Evolutionary conservation across 30 jellyfish, hydroid and myxozoan genomes (phyloP).

Genomic region (Turritopsis dohrnii): DNA sequence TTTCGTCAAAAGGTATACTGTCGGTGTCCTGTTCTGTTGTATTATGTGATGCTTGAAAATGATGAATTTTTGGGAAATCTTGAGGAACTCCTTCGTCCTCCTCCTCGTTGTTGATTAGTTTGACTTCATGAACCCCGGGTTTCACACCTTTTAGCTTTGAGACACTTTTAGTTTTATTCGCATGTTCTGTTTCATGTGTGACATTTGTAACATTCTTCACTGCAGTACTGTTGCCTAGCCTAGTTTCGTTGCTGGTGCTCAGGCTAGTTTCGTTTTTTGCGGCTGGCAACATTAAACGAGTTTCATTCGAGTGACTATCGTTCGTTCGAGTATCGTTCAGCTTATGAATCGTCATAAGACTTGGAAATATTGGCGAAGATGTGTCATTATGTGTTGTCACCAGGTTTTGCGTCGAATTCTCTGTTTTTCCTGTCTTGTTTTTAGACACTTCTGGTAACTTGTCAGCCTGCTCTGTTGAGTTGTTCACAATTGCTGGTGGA

Average conservation of each 20-base stretch:
- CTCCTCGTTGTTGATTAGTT: background rate
- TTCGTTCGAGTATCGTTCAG: background rate
- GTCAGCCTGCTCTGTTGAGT: background rate
- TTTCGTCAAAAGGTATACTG: slow-evolving; percentile 1
- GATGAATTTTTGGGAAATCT: background rate
- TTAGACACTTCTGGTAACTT: slow-evolving; percentile 4
- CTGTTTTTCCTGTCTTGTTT: background rate
- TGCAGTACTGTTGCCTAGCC: background rate
- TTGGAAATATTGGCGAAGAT: background rate
- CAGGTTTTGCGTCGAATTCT: background rate
- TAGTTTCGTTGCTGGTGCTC: background rate
- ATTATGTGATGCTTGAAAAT: background rate
- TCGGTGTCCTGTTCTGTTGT: background rate
- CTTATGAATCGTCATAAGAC: background rate
- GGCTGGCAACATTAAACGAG: background rate
- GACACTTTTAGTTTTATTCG: background rate
- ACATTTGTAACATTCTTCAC: background rate
- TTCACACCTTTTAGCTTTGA: background rate
- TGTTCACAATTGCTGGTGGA: background rate
- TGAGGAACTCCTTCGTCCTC: background rate
- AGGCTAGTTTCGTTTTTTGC: background rate
- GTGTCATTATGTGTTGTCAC: background rate
- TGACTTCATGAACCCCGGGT: slow-evolving; percentile 9
- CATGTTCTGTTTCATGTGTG: background rate
- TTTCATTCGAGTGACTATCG: background rate